Base-by-base conservation (phyloP, 2,888 invertebrate genomes). In the Ypsolopha scabrella region DNA sequence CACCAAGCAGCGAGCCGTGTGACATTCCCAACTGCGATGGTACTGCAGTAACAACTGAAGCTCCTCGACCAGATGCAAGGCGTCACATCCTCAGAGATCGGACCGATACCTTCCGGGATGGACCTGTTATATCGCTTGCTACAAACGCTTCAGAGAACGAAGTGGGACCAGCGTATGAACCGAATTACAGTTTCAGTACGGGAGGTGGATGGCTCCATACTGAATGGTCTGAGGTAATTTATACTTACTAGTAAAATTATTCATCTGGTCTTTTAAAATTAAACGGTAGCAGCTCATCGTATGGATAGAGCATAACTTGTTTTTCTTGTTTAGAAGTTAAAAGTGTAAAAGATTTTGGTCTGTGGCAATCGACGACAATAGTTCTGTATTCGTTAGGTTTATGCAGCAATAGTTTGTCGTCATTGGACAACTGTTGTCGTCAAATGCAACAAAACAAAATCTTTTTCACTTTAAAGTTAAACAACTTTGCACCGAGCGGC, bases 171-270 rank as follows among this genome's bases (percentile, higher is more conserved):
- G 68, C 70, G 1, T 61, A 69, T 24, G 70, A 74, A 41, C 70
- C 75, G 0, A 68, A 70, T 10, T 86, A 71, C 54, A 77, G 68
- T 49, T 79, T 72, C 54, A 81, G 69, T 51, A 81, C 76, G 11
- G 71, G 71, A 43, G 83, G 80, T 9, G 86, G 89, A 48, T 90
- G 90, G 90, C 72, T 89, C 38, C 89, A 88, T 57, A 89, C 89
- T 0, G 88, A 88, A 36, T 90, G 90, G 90, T 87, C 88, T 35
- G 81, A 88, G 73, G 89, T 89, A 62, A 57, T 65, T 51, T 58
- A 51, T n/a, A n/a, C n/a, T n/a, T n/a, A n/a, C n/a, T 47, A 52
- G 46, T 58, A 52, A 24, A 24, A 24, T 24, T 24, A 24, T 24
- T 24, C 2, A 24, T 24, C 2, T 24, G 24, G 24, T 24, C 4